Evolutionary conservation across 2,113 vertebrate genomes (phyloP).

Genomic region (Oncorhynchus gorbuscha): DNA sequence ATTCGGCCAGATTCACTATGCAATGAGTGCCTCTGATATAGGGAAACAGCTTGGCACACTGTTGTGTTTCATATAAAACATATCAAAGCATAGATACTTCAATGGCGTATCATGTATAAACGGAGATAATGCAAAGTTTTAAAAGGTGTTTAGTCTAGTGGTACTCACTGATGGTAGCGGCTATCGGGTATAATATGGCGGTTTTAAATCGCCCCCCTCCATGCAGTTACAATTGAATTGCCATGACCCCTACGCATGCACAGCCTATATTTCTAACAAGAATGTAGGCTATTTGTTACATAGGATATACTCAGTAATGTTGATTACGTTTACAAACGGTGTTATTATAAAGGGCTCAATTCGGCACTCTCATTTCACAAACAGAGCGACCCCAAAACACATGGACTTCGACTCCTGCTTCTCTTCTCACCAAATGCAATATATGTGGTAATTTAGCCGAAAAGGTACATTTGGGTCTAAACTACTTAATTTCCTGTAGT

Average conservation of each 20-base stretch:
- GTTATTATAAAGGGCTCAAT: background rate
- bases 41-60: too few species aligned
- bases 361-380: background rate
- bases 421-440: background rate
- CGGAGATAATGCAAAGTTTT: too few species aligned
- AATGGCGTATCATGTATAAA: too few species aligned
- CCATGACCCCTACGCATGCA: background rate
- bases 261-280: background rate
- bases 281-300: background rate
- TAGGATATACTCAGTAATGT: background rate
- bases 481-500: background rate
- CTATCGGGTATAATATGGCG: conserved; percentile 35
- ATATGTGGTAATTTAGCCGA: background rate
- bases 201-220: conserved; percentile 28
- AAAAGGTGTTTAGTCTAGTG: too few species aligned
- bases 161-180: background rate
- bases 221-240: background rate
- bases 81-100: too few species aligned
- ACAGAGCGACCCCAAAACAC: background rate
- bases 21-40: too few species aligned
- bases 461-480: background rate
- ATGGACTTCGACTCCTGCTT: background rate
- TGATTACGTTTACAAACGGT: background rate
- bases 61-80: too few species aligned
- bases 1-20: too few species aligned